A percentile compares a stretch with the other conserved stretches of the same genome.
These are phyloP conservation scores for Medauroidea extradentata DNA, from an alignment of 1,140 invertebrate species.

Conservation along the genomic window DNA sequence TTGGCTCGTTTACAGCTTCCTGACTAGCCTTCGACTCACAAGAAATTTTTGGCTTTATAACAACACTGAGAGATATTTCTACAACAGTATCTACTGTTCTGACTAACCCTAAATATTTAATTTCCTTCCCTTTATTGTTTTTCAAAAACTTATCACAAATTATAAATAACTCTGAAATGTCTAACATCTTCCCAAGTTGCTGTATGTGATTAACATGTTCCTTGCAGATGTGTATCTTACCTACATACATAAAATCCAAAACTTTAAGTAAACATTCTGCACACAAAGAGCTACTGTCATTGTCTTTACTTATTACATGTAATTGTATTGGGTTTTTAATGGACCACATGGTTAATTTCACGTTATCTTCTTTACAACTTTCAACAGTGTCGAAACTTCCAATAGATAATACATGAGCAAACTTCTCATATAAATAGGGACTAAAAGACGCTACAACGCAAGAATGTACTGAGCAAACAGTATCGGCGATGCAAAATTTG, in stretches of 20 bases:
- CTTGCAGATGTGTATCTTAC: conserved; percentile 27
- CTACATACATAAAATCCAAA: conserved; percentile 42
- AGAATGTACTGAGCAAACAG: conserved; percentile 40
- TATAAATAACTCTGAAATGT: conserved; percentile 7
- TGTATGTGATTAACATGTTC: conserved; percentile 32
- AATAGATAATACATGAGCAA: conserved; percentile 12
- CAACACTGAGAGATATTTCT: background rate
- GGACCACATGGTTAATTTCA: conserved; percentile 29
- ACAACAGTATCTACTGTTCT: background rate
- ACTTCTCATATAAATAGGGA: conserved; percentile 38
- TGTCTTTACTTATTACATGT: conserved; percentile 22
- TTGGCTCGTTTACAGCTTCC: no score
- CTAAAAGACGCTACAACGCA: conserved; percentile 41
- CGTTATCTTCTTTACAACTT: background rate
- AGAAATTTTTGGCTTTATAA: background rate
- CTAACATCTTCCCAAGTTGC: conserved; percentile 28
- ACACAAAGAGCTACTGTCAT: conserved; percentile 17
- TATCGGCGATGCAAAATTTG: conserved; percentile 35
- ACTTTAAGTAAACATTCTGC: conserved; percentile 29
- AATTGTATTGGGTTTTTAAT: conserved; percentile 39
- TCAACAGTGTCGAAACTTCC: background rate
- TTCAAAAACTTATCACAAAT: conserved; percentile 9
- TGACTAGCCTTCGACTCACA: background rate
- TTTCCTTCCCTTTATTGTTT: background rate
- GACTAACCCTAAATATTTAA: background rate